Conservation (phyloP, 2,113 vertebrate genomes). For the Tragulus kanchil region DNA sequence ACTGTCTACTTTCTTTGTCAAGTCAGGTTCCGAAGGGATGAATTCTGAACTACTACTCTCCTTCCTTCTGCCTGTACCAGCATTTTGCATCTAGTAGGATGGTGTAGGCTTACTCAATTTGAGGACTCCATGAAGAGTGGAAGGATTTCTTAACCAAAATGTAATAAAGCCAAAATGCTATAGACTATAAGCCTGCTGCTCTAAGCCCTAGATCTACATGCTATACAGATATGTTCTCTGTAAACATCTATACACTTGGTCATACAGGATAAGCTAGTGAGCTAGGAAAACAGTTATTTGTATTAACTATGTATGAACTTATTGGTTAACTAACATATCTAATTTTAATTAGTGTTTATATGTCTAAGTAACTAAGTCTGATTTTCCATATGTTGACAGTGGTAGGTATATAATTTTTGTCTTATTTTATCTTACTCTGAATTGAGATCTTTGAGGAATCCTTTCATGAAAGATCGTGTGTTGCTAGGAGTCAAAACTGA, state of each 20-base stretch:
- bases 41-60: background rate
- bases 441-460: background rate
- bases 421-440: background rate
- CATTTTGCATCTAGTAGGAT: background rate
- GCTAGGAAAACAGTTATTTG: background rate
- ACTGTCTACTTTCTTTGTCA: background rate
- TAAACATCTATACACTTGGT: background rate
- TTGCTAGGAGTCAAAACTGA: background rate
- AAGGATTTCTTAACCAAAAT: background rate
- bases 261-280: background rate
- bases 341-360: background rate
- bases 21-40: background rate
- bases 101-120: background rate
- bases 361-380: background rate
- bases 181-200: no score
- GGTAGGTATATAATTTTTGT: background rate
- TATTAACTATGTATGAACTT: background rate
- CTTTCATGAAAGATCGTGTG: background rate
- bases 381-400: background rate
- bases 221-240: background rate
- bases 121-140: background rate
- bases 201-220: background rate
- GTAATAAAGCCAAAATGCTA: background rate
- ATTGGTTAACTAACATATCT: background rate
- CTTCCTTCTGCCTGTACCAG: background rate